A percentile compares a stretch with the other conserved stretches of the same genome.
phyloP scores from a whole-genome alignment of 1,140 invertebrate genomes.

The Acromyrmex echinatior region DNA sequence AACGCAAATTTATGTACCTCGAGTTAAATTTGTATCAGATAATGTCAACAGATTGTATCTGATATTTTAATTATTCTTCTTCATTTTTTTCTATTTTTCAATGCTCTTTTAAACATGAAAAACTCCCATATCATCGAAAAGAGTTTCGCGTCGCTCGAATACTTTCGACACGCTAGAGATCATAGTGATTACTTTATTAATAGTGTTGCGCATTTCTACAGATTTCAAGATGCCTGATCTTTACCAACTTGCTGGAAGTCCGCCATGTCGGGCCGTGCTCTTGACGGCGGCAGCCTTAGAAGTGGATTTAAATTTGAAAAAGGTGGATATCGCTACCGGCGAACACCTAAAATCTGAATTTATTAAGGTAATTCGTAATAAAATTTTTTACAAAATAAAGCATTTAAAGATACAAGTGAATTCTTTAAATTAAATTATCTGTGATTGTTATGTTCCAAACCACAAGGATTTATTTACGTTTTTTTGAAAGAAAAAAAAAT shows the following conservation, averaged over 20 bases:
- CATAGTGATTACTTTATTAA: conserved; percentile 21
- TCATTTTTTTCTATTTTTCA: not conserved
- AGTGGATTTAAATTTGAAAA: conserved; percentile 87
- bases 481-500: too few species aligned
- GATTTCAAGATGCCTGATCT: conserved; percentile 82
- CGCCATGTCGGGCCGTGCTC: conserved; percentile 88
- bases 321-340: conserved; percentile 85
- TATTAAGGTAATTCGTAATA: conserved; percentile 78
- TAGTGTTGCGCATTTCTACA: conserved; percentile 4
- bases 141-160: not conserved
- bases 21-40: not conserved
- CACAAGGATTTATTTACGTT: too few species aligned
- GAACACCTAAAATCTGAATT: conserved; percentile 88
- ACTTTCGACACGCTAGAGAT: not conserved
- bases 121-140: not conserved
- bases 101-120: not conserved
- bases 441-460: too few species aligned
- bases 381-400: not conserved
- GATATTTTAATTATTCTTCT: not conserved
- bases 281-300: conserved; percentile 87
- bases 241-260: conserved; percentile 87
- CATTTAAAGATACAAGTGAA: not conserved
- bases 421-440: not conserved
- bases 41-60: not conserved
- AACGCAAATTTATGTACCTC: not conserved